Conservation (phyloP, 2,113 vertebrate species). For the Isurus oxyrinchus region DNA sequence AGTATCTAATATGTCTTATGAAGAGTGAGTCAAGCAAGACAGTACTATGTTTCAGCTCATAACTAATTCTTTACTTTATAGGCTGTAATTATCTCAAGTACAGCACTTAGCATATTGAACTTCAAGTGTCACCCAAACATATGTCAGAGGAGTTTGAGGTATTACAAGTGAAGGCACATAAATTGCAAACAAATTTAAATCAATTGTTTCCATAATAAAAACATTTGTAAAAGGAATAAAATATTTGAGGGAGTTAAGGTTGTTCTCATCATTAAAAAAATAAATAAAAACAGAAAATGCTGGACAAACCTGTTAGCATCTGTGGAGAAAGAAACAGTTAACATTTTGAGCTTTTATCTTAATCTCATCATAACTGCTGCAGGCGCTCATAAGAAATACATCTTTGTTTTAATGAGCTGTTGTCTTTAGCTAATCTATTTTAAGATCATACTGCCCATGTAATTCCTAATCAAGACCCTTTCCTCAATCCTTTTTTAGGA, state of each 20-base stretch:
- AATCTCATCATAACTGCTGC: background rate
- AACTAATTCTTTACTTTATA: background rate
- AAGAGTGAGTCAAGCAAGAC: too few relatives aligned
- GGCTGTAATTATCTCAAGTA: background rate
- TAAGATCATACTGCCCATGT: background rate
- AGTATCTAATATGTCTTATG: background rate
- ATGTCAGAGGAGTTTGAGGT: background rate
- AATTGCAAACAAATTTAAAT: background rate
- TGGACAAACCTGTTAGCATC: too few relatives aligned
- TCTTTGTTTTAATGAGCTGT: background rate
- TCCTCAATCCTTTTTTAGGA: background rate
- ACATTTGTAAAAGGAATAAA: background rate
- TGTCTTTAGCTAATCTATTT: background rate
- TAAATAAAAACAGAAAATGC: too few relatives aligned
- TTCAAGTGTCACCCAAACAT: background rate
- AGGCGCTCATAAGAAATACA: background rate
- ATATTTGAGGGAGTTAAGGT: background rate
- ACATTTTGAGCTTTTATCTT: too few relatives aligned
- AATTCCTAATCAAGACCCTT: background rate
- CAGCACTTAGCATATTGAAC: background rate
- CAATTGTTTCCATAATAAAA: background rate
- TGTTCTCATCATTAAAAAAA: too few relatives aligned
- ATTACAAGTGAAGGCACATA: background rate
- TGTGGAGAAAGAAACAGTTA: too few relatives aligned
- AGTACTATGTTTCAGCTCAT: background rate